These are phyloP conservation scores for Leptosomus discolor DNA, from an alignment of 2,113 vertebrate genomes.

Conservation along the genomic window DNA sequence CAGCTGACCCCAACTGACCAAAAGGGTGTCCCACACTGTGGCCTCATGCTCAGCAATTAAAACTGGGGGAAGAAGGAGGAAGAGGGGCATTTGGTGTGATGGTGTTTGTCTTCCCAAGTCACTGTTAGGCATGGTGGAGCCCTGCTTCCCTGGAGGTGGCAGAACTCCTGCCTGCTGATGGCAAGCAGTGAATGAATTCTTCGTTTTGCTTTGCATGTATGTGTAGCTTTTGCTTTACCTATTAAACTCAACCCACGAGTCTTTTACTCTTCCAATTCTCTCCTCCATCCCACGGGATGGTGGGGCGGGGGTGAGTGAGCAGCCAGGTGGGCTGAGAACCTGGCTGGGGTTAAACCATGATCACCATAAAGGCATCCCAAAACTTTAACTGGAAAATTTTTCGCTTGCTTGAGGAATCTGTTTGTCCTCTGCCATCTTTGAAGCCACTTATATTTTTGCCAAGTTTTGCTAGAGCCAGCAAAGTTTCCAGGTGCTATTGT, in stretches of 20 bases:
- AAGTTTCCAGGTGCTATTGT: background rate
- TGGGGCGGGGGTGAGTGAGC: accelerated
- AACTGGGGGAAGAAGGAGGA: background rate
- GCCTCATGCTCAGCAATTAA: background rate
- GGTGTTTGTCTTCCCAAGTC: accelerated
- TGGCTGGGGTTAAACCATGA: background rate
- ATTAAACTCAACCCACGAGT: background rate
- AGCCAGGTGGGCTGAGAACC: background rate
- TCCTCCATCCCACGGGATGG: accelerated
- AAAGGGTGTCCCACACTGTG: accelerated
- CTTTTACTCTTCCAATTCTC: background rate
- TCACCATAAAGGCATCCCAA: background rate
- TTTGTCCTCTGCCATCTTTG: background rate
- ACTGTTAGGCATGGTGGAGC: accelerated
- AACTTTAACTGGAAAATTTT: background rate
- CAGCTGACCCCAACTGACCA: background rate
- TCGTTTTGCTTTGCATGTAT: background rate
- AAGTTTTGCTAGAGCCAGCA: background rate
- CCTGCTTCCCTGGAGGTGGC: background rate
- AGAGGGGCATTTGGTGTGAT: accelerated
- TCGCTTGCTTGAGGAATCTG: background rate
- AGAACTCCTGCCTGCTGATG: background rate
- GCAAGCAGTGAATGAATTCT: background rate
- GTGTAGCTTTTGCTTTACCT: background rate
- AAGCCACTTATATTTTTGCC: background rate